Conservation (phyloP, 1,140 invertebrate species). For the Anagrus nilaparvatae region DNA sequence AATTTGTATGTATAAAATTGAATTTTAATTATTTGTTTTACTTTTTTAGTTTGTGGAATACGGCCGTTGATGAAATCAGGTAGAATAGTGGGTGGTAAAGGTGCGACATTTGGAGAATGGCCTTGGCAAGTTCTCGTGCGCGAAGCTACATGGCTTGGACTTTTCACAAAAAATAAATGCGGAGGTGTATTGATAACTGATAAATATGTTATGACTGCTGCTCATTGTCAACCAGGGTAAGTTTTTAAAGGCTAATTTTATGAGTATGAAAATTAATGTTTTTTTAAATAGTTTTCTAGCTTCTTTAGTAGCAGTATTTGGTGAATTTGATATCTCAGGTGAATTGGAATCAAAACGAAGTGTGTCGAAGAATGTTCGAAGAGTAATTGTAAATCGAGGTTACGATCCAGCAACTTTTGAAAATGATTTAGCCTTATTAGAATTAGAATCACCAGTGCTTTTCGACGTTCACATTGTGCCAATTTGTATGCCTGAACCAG, state of each 20-base stretch:
- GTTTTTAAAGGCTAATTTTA: constrained; percentile 18
- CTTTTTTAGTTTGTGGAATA: constrained; percentile 71
- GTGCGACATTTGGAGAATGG: constrained; percentile 76
- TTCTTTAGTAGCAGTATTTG: constrained; percentile 80
- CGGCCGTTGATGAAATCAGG: constrained; percentile 69
- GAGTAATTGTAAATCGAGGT: constrained; percentile 79
- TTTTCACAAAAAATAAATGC: constrained; percentile 94
- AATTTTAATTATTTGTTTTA: too few species aligned
- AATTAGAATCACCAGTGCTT: constrained; percentile 71
- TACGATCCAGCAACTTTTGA: constrained; percentile 86
- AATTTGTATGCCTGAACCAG: constrained; percentile 79
- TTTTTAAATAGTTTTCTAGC: constrained; percentile 63
- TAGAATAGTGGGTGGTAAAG: constrained; percentile 83
- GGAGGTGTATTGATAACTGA: constrained; percentile 83
- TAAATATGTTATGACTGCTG: constrained; percentile 79
- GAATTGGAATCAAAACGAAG: constrained; percentile 68
- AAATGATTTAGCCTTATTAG: constrained; percentile 78
- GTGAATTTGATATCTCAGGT: constrained; percentile 80
- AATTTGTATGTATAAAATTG: too few species aligned
- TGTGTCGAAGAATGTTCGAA: constrained; percentile 69
- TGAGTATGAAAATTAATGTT: neutral
- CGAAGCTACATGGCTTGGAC: constrained; percentile 84
- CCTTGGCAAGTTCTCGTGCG: constrained; percentile 89
- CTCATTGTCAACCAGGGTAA: constrained; percentile 90
- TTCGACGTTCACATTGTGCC: constrained; percentile 84